Percentiles rank a stretch among this genome's conserved stretches.
Conservation (phyloP, 1,140 invertebrate genomes). For the Polyergus mexicanus region DNA sequence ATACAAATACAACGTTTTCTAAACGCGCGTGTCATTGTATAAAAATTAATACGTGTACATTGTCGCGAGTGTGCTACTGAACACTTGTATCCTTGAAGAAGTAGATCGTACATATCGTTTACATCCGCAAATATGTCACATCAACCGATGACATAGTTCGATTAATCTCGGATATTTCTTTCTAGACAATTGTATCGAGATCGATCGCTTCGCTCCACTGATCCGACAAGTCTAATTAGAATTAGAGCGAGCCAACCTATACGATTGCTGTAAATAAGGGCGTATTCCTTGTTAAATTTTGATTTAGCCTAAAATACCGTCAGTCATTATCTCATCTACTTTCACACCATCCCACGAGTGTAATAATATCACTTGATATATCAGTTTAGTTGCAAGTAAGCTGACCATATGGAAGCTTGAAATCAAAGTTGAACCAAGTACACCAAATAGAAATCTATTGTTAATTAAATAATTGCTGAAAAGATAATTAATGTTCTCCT, state of each 20-base stretch:
- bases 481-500: neutral
- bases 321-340: neutral
- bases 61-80: neutral
- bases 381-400: neutral
- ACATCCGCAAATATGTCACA: constrained; percentile 29
- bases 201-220: constrained; percentile 67
- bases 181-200: constrained; percentile 75
- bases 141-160: constrained; percentile 74
- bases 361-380: neutral
- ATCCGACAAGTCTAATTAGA: constrained; percentile 69
- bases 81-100: constrained; percentile 72
- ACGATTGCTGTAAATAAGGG: constrained; percentile 32
- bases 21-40: constrained; percentile 2
- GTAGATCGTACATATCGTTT: constrained; percentile 60
- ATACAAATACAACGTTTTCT: neutral
- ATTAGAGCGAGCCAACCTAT: constrained; percentile 20
- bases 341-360: neutral
- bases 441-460: neutral
- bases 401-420: neutral
- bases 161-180: constrained; percentile 78
- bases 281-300: constrained; percentile 25
- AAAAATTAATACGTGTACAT: constrained; percentile 47
- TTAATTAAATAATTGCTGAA: neutral
- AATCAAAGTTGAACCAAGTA: neutral
- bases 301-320: constrained; percentile 30